phyloP scores from a whole-genome alignment of 2,888 invertebrate species.

The Mimumesa dahlbomi region DNA sequence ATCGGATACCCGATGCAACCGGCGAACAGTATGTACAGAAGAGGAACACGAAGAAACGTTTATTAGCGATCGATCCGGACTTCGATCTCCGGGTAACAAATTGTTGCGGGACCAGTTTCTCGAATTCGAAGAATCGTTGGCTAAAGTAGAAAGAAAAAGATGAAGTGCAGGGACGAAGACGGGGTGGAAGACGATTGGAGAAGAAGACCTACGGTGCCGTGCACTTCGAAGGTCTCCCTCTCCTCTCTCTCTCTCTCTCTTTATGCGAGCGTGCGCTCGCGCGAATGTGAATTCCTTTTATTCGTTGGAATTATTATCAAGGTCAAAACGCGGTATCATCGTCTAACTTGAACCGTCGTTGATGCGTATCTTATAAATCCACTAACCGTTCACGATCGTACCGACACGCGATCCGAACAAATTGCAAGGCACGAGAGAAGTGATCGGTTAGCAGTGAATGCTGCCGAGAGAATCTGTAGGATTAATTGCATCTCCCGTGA shows the following conservation, averaged over 20 bases:
- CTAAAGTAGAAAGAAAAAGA: constrained; percentile 35
- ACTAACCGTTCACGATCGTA: constrained; percentile 8
- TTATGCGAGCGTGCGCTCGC: too few species aligned
- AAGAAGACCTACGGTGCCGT: constrained; percentile 52
- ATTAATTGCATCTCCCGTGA: constrained; percentile 35
- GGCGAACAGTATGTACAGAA: constrained; percentile 1
- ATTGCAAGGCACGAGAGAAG: neutral
- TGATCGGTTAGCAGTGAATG: neutral
- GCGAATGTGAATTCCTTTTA: constrained; percentile 45
- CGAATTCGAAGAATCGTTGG: constrained; percentile 57
- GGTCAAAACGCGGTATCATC: constrained; percentile 45
- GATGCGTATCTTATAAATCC: constrained; percentile 32
- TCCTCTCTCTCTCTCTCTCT: too few species aligned
- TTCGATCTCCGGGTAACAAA: constrained; percentile 45
- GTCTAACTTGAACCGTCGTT: constrained; percentile 12
- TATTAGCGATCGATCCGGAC: constrained; percentile 43
- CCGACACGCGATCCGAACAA: constrained; percentile 31
- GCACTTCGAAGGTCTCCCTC: constrained; percentile 48
- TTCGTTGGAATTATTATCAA: constrained; percentile 48
- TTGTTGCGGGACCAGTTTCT: constrained; percentile 58
- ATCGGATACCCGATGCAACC: constrained; percentile 1
- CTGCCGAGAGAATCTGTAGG: constrained; percentile 2
- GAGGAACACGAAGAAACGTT: constrained; percentile 10
- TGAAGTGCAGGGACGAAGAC: constrained; percentile 6
- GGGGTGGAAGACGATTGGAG: constrained; percentile 5